Evolutionary conservation across 2,113 vertebrate species (phyloP).

Genomic region (Bothrops jararaca): DNA sequence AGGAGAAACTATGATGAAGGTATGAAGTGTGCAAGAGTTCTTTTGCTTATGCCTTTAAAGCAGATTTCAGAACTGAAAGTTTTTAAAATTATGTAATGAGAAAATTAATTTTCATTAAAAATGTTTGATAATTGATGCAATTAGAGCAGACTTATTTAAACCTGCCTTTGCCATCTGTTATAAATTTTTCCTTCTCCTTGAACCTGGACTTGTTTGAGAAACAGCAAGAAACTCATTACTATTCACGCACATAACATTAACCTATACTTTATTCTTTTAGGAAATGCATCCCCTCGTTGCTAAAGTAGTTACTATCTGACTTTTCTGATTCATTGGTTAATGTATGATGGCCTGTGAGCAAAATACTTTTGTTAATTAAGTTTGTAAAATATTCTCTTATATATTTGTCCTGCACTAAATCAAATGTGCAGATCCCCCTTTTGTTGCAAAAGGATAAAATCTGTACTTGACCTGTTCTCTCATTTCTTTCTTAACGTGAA

Average conservation of each 20-base stretch:
- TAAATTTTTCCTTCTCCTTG: not conserved
- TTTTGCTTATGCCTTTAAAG: not conserved
- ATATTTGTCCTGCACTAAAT: not conserved
- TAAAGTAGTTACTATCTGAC: not conserved
- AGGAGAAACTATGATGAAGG: slow-evolving; percentile 83
- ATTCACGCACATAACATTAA: not conserved
- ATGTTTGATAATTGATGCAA: not conserved
- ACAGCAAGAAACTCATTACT: not conserved
- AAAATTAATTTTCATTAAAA: not conserved
- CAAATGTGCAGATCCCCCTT: not conserved
- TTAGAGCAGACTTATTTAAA: not conserved
- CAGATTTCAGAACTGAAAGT: not conserved
- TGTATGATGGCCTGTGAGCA: not conserved
- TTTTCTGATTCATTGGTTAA: not conserved
- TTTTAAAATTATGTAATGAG: not conserved
- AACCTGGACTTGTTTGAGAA: slow-evolving; percentile 4
- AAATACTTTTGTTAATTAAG: not conserved
- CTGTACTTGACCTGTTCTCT: not conserved
- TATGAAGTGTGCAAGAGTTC: slow-evolving; percentile 27
- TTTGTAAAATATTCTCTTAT: not conserved
- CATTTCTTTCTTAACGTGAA: not conserved
- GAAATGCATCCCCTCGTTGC: not conserved
- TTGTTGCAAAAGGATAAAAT: not conserved
- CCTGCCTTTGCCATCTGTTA: not conserved
- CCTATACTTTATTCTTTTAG: not conserved